Evolutionary conservation across 1,140 invertebrate genomes (phyloP).

Genomic region (Meloidogyne hapla): DNA sequence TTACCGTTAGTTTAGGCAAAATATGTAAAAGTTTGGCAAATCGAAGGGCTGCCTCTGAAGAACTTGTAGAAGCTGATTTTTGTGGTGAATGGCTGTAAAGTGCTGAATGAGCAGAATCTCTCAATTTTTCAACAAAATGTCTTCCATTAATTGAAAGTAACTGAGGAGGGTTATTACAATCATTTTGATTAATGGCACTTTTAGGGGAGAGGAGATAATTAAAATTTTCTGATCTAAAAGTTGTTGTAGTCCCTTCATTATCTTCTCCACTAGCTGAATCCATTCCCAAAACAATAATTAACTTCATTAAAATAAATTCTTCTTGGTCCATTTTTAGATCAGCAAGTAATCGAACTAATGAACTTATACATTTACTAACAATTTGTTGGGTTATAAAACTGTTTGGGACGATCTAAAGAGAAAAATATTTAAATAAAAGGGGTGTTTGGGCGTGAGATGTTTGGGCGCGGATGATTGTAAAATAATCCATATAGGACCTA

Average conservation of each 20-base stretch:
- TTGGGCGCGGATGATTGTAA: too few species aligned
- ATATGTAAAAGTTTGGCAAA: constrained; percentile 55
- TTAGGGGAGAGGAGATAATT: not conserved
- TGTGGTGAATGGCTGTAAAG: constrained; percentile 45
- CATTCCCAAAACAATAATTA: constrained; percentile 34
- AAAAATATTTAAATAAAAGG: not conserved
- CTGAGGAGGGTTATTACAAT: constrained; percentile 9
- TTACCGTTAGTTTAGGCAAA: constrained; percentile 52
- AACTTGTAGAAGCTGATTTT: not conserved
- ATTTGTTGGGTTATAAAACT: constrained; percentile 50
- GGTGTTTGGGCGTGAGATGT: constrained; percentile 23
- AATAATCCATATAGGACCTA: too few species aligned
- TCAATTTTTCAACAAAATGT: constrained; percentile 43
- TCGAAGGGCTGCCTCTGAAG: constrained; percentile 42
- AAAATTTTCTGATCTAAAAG: too few species aligned
- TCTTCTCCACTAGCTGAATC: constrained; percentile 18
- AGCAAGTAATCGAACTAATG: constrained; percentile 37
- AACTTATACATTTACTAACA: constrained; percentile 39
- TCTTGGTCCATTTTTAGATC: constrained; percentile 39
- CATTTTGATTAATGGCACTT: not conserved
- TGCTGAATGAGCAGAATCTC: constrained; percentile 51
- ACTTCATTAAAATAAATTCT: constrained; percentile 48
- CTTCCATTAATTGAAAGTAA: constrained; percentile 39
- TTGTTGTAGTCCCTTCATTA: constrained; percentile 19
- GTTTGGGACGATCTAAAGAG: constrained; percentile 40